Base-by-base conservation (phyloP, 1,140 invertebrate genomes). In the Mya arenaria region DNA sequence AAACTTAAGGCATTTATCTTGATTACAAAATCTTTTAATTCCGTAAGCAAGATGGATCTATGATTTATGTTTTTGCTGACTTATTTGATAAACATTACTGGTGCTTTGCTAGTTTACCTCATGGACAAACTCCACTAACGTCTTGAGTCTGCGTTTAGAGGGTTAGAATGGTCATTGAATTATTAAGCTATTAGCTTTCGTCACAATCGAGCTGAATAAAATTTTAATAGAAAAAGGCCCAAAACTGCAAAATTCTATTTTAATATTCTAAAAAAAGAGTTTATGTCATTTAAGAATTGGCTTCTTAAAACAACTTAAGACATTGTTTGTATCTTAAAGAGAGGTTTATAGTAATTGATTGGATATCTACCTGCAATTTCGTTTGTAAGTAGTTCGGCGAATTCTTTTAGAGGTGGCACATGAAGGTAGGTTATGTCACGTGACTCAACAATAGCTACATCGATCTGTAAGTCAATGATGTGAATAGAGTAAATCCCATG, bases 381-480 rank as follows among this genome's bases (percentile, higher is more conserved):
- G 23, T 69, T 75, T 4, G 72, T 81, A 3, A 85, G 60, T 23
- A 85, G 52, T 19, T 85, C 81, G 62, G 83, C 78, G 4, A 65
- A 28, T 19, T 17, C 3, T 72, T 72, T 65, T 3, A 87, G 63
- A 4, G 86, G 84, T 15, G 86, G 84, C 19, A 87, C 86, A 4
- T 60, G 28, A 0, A 87, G 65, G 4, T 75, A 37, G n/a, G 84
- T 86, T 58, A 88, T 87, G 55, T 82, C 63, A 44, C 78, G 77
- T 74, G 85, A 84, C 75, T 88, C 87, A 28, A 78, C 74, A 30
- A 88, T 87, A 6, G 58, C 65, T 15, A 88, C 84, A 23, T 84
- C 84, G 1, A 69, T 69, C 66, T 69, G 41, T 5, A 69, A n/a
- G n/a, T n/a, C n/a, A n/a, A n/a, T n/a, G n/a, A n/a, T n/a, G n/a